Evolutionary conservation across 2,888 invertebrate genomes (phyloP).

Genomic region (Pecten maximus): DNA sequence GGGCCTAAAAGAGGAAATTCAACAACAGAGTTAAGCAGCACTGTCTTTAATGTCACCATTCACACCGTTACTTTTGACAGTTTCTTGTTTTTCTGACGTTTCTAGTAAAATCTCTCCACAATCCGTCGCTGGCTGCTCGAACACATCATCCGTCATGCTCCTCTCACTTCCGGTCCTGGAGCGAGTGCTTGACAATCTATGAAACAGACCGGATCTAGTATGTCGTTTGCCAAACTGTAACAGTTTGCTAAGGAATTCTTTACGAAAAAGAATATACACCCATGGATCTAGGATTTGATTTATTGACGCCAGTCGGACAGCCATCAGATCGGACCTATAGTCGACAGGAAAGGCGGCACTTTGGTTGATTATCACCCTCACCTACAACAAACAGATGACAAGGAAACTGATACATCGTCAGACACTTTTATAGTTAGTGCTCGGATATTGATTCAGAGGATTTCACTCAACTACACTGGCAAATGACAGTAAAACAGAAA

Average conservation of each 20-base stretch:
- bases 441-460: not conserved
- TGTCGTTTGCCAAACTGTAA: not conserved
- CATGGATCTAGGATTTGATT: conserved; percentile 56
- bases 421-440: not conserved
- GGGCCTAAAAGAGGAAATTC: too few species aligned
- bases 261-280: conserved; percentile 54
- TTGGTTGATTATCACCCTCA: conserved; percentile 45
- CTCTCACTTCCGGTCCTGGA: conserved; percentile 42
- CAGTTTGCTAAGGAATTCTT: conserved; percentile 46
- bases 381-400: conserved; percentile 36
- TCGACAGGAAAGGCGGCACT: conserved; percentile 24
- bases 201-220: not conserved
- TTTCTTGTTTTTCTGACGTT: not conserved
- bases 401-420: not conserved
- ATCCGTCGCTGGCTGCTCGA: not conserved
- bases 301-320: conserved; percentile 47
- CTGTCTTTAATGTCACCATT: not conserved
- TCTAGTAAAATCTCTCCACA: not conserved
- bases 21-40: not conserved
- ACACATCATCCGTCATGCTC: conserved; percentile 7
- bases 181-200: conserved; percentile 38
- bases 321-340: conserved; percentile 45
- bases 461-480: too few species aligned
- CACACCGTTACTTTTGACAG: not conserved
- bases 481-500: too few species aligned